Percentiles rank a stretch among this genome's conserved stretches.
Conservation (phyloP, 2,797 vertebrate genomes). For the Tadarida brasiliensis region DNA sequence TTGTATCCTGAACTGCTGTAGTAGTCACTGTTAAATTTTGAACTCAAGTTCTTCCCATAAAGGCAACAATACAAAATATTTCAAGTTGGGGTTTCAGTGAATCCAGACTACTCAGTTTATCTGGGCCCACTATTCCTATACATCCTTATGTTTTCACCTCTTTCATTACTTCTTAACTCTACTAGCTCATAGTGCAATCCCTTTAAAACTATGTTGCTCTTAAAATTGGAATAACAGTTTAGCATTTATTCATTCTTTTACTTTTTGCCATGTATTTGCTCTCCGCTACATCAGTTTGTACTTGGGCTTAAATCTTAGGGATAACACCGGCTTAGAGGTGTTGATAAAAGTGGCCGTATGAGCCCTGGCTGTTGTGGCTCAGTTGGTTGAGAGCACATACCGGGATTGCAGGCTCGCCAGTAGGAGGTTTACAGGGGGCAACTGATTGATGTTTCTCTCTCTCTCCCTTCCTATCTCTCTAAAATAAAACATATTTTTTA, state of each 20-base stretch:
- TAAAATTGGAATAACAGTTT: not conserved
- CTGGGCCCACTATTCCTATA: not conserved
- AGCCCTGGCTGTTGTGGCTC: too few relatives aligned
- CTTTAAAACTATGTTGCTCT: not conserved
- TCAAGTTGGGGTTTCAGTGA: not conserved
- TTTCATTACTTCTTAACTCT: not conserved
- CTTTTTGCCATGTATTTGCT: not conserved
- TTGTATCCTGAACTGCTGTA: not conserved
- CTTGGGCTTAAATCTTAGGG: not conserved
- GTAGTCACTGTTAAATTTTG: conserved; percentile 1
- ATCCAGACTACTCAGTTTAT: not conserved
- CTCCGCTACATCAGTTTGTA: not conserved
- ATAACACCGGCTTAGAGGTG: not conserved
- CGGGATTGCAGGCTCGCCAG: too few relatives aligned
- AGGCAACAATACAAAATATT: conserved; percentile 9
- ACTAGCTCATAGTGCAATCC: not conserved
- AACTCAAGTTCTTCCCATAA: not conserved
- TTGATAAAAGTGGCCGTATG: not conserved
- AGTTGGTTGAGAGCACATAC: too few relatives aligned
- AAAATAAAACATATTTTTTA: too few relatives aligned
- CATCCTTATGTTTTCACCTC: not conserved
- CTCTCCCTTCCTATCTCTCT: too few relatives aligned
- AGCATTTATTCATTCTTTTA: not conserved
- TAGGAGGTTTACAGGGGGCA: too few relatives aligned
- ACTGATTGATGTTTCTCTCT: too few relatives aligned